Percentiles rank a stretch among this genome's conserved stretches.
These are phyloP conservation scores for Drosophila sp. DNA, from an alignment of 1,140 invertebrate genomes.

Conservation along the genomic window DNA sequence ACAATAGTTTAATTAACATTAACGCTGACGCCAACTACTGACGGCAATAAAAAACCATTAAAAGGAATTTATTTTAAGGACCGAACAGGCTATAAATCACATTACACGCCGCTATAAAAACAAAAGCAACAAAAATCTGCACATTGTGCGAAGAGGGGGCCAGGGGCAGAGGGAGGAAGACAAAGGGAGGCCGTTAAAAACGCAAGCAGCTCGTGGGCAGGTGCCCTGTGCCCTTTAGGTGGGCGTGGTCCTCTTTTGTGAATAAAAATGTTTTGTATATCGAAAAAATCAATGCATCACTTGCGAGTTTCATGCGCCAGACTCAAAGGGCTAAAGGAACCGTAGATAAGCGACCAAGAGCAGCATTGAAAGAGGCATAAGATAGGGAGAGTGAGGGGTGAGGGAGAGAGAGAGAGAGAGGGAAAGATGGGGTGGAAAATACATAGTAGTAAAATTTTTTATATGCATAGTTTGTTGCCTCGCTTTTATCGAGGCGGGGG, in stretches of 20 bases:
- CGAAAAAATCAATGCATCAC: slow-evolving; percentile 77
- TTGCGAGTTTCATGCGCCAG: slow-evolving; percentile 9
- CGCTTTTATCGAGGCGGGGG: slow-evolving; percentile 52
- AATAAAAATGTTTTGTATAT: slow-evolving; percentile 75
- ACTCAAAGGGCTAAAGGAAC: not conserved
- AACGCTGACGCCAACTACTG: slow-evolving; percentile 78
- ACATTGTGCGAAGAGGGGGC: not conserved
- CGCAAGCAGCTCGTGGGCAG: slow-evolving; percentile 38
- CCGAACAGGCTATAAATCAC: slow-evolving; percentile 80
- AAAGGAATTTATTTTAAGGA: slow-evolving; percentile 82
- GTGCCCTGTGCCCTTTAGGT: slow-evolving; percentile 28
- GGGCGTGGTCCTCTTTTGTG: slow-evolving; percentile 31
- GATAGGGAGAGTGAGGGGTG: not conserved
- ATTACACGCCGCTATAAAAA: slow-evolving; percentile 80
- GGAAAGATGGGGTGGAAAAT: slow-evolving; percentile 21
- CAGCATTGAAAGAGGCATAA: not conserved
- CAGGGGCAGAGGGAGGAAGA: not conserved
- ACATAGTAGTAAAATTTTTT: slow-evolving; percentile 73
- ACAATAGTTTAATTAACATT: slow-evolving; percentile 83
- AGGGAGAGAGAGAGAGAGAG: not conserved
- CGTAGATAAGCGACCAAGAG: not conserved
- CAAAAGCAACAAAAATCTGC: slow-evolving; percentile 59
- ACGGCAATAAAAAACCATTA: slow-evolving; percentile 82
- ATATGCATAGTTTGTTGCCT: slow-evolving; percentile 75
- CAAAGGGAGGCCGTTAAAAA: slow-evolving; percentile 26